Evolutionary conservation across 1,140 invertebrate species (phyloP).

Genomic region (Nymphalis io): DNA sequence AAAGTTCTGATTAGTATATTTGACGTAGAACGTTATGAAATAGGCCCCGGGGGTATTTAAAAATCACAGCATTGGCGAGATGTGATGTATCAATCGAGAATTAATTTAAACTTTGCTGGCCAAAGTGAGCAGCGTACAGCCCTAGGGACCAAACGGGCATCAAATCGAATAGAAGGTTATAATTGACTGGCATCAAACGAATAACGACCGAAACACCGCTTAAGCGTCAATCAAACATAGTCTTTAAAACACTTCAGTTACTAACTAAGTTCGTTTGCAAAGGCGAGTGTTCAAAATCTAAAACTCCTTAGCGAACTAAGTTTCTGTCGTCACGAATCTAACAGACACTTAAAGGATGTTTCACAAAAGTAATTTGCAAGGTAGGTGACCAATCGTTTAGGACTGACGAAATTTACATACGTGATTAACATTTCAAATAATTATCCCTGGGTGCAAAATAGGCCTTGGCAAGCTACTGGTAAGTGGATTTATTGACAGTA

Average conservation of each 20-base stretch:
- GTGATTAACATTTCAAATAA: constrained; percentile 67
- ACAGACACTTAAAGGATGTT: constrained; percentile 58
- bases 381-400: constrained; percentile 54
- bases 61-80: constrained; percentile 66
- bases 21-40: constrained; percentile 44
- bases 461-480: constrained; percentile 49
- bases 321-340: constrained; percentile 44
- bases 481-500: constrained; percentile 64
- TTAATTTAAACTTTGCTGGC: constrained; percentile 77
- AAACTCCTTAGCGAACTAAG: constrained; percentile 9
- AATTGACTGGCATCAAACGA: constrained; percentile 66
- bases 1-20: constrained; percentile 42
- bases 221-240: constrained; percentile 51
- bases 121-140: constrained; percentile 65
- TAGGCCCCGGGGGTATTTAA: constrained; percentile 60
- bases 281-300: constrained; percentile 14
- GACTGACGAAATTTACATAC: constrained; percentile 48
- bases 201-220: constrained; percentile 55
- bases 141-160: constrained; percentile 67
- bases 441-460: constrained; percentile 53
- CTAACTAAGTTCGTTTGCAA: constrained; percentile 41
- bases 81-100: constrained; percentile 75
- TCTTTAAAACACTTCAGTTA: constrained; percentile 42
- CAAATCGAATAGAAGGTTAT: constrained; percentile 78
- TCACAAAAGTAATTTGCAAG: constrained; percentile 61